Evolutionary conservation across 2,888 invertebrate species (phyloP).

Genomic region (Exephanes ischioxanthus): DNA sequence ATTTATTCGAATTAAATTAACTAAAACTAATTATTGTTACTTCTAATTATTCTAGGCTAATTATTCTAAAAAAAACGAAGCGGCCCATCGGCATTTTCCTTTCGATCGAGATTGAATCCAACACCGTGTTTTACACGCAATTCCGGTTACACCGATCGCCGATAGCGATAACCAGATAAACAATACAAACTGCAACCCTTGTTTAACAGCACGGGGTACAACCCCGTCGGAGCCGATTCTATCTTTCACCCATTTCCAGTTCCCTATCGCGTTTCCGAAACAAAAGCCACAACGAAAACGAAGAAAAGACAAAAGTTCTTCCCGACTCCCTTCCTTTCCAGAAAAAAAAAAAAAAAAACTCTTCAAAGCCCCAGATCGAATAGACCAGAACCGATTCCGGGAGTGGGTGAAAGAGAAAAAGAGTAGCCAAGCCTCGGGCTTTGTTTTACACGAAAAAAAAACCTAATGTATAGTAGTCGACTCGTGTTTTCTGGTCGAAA

Average conservation of each 20-base stretch:
- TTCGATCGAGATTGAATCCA: neutral
- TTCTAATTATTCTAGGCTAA: neutral
- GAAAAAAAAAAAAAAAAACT: neutral
- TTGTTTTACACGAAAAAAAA: constrained; percentile 5
- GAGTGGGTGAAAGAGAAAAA: constrained; percentile 1
- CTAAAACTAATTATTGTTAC: too few relatives aligned
- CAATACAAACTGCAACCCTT: constrained; percentile 28
- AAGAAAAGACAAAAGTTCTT: constrained; percentile 43
- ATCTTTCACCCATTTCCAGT: constrained; percentile 39
- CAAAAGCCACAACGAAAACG: constrained; percentile 41
- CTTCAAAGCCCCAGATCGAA: neutral
- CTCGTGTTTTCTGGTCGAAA: constrained; percentile 44
- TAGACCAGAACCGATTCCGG: neutral
- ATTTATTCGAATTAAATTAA: too few relatives aligned
- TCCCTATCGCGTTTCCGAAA: constrained; percentile 48
- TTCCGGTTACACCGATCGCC: constrained; percentile 42
- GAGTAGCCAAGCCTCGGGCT: constrained; percentile 1
- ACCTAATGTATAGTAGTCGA: constrained; percentile 20
- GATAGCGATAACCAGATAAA: constrained; percentile 15
- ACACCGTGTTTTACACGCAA: constrained; percentile 36
- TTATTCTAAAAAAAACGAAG: neutral
- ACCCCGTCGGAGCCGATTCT: constrained; percentile 20
- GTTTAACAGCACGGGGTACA: constrained; percentile 36
- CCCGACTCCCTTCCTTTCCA: neutral
- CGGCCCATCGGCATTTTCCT: neutral